Evolutionary conservation across 2,113 vertebrate species (phyloP), one percentile per base, ranked within the genome.

Genomic region (Scomber colias): DNA sequence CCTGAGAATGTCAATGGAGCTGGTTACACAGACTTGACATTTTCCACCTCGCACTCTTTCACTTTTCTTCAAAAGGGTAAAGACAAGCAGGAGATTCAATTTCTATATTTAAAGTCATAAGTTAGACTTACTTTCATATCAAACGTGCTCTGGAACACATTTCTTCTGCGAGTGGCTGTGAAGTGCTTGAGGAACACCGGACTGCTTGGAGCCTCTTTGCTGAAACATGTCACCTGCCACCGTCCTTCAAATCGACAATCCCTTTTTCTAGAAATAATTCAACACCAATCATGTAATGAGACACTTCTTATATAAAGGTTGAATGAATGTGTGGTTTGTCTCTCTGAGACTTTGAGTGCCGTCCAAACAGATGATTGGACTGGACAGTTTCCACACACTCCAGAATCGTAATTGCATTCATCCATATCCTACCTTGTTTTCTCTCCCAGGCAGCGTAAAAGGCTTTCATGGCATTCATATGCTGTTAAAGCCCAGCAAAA

Each of bases 1-100:
- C 83, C 72, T 59, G 86, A 90, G 83, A 92, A 94, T 89, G 84
- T 93, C 92, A 94, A 74, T 82, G 81, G 79, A 91, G 81, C 84
- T 84, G 74, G 85, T 88, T 91, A 82, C 79, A 85, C 74, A 78
- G 84, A 86, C 88, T 81, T 92, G 90, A 90, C 88, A 89, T 92
- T 92, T 91, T 65, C 70, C 81, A 77, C 83, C 82, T 80, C 45
- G 44, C 54, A 45, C 79, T 85, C 53, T 54, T 68, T 74, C 63
- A 5, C 76, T 75, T 50, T 61, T 35, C 62, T 84, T 81, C 79
- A 85, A 82, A 85, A 86, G 73, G 82, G 75, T 79, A 82, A 88
- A 84, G 81, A 89, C 83, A 78, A 87, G 80, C 77, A 79, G 15
- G 15, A 63, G 49, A 61, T 81, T 77, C 40, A 64, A 35, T 83